Evolutionary conservation across 2,797 vertebrate species (phyloP), one percentile per base, ranked within the genome.

Genomic region (Microctenopoma stevenorrisi): DNA sequence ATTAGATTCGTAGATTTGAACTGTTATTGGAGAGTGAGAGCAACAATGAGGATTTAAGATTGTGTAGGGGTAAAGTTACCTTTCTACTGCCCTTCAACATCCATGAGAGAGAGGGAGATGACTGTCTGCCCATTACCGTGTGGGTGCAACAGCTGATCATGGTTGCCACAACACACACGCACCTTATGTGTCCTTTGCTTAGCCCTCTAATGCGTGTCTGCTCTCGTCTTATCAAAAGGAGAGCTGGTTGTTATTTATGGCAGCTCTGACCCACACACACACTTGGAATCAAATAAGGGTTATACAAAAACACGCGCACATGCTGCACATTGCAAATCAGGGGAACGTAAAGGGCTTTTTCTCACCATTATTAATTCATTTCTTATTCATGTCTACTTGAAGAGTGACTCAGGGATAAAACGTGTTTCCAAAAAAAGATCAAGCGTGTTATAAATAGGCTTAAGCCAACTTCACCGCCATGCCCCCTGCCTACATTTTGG

Each of bases 101-200:
- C 35, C 18, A 37, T n/a, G 15, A 70, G 28, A 48, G 18, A 18
- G 4, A n/a, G 60, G 35, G 47, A 42, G 30, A 30, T 51, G 60
- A 30, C 40, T 18, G 49, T 59, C 66, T 63, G 72, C 51, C 58
- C 6, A 16, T 46, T 12, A 47, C 37, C 44, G 40, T 59, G 28
- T 57, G 43, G 56, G 44, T 0, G 5, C 7, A 56, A 55, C 86
- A 78, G 75, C 83, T 84, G 68, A 48, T 18, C 54, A 60, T 18
- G 37, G 83, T 91, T 88, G 66, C 72, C 82, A 89, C 78, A 91
- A 76, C 86, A 92, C 89, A 91, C 89, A 91, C 78, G 76, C 14
- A 72, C 58, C 60, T 59, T 18, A 51, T 53, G 13, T 47, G 40
- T 55, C 35, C 53, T 28, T 38, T 44, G 18, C 46, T 60, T 14